Percentiles rank a stretch among this genome's conserved stretches.
These are phyloP conservation scores for Limenitis camilla DNA, from an alignment of 2,888 invertebrate genomes.

Conservation along the genomic window DNA sequence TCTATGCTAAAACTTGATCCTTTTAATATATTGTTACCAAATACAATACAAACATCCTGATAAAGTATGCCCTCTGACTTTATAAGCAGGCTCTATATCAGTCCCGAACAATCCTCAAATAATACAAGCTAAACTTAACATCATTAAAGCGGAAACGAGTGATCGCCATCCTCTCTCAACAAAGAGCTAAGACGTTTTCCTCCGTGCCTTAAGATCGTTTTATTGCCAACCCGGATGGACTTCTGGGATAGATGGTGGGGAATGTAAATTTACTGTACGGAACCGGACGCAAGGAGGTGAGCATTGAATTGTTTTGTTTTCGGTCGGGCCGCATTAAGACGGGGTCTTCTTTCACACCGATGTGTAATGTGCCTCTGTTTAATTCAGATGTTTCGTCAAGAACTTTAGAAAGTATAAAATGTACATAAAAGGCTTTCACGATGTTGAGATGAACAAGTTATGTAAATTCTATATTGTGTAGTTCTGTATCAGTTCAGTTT, in stretches of 20 bases:
- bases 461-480: too few relatives aligned
- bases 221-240: conserved; percentile 72
- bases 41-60: not conserved
- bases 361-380: conserved; percentile 10
- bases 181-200: conserved; percentile 59
- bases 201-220: conserved; percentile 69
- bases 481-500: too few relatives aligned
- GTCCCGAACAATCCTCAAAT: conserved; percentile 23
- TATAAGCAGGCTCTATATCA: conserved; percentile 9
- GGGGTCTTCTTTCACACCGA: conserved; percentile 41
- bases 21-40: not conserved
- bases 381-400: not conserved
- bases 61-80: not conserved
- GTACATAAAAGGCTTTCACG: too few relatives aligned
- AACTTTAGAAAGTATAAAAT: too few relatives aligned
- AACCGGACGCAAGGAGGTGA: conserved; percentile 70
- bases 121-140: conserved; percentile 22
- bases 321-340: conserved; percentile 57
- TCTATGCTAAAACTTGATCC: too few relatives aligned
- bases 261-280: conserved; percentile 72
- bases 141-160: conserved; percentile 27
- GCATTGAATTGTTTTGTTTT: conserved; percentile 72
- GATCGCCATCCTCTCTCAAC: conserved; percentile 27
- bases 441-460: too few relatives aligned
- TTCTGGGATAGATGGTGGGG: conserved; percentile 70